Evolutionary conservation across 2,797 vertebrate species (phyloP), one percentile per base, ranked within the genome.

Genomic region (Acomys russatus): DNA sequence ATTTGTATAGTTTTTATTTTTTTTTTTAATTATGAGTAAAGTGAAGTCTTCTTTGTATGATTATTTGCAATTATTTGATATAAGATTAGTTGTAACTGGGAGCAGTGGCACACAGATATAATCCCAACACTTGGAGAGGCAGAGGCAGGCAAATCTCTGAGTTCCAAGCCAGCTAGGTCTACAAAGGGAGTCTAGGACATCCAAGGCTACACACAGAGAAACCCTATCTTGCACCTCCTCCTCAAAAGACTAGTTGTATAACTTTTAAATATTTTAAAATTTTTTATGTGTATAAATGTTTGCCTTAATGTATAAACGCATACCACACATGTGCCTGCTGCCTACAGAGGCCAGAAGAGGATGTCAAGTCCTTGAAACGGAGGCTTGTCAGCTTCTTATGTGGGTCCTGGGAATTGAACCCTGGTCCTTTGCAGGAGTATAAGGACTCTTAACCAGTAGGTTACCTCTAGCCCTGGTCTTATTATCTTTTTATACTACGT

Each of bases 1-100:
- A 70, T 73, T 78, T 88, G 64, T 89, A 23, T 78, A 82, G n/a
- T 59, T 92, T 90, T 56, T 22, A 51, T 28, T 86, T 87, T 66
- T 86, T 87, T 66, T 18, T 79, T 70, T 35, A 38, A 59, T 78
- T 94, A 64, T 33, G 49, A 94, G 2, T 73, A 66, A 93, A 38
- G 2, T 76, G 54, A 90, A 76, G 38, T 70, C 54, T 56, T 68
- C 54, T 61, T n/a, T 35, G 38, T 77, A 33, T 77, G 28, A 33
- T 96, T 90, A 66, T 61, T 80, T 78, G 38, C 59, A 63, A 54
- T 20, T 86, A 66, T 61, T 74, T 70, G 22, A 38, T 82, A 17
- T 54, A 51, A 86, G 49, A 54, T n/a, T 54, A 70, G 18, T 70
- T 23, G 5, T n/a, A 68, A 44, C 44, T 44, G 44, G 44, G 44